Percentiles rank a stretch among this genome's conserved stretches.
These are phyloP conservation scores for Chironomus striatipennis DNA, from an alignment of 1,140 invertebrate genomes.

Conservation along the genomic window DNA sequence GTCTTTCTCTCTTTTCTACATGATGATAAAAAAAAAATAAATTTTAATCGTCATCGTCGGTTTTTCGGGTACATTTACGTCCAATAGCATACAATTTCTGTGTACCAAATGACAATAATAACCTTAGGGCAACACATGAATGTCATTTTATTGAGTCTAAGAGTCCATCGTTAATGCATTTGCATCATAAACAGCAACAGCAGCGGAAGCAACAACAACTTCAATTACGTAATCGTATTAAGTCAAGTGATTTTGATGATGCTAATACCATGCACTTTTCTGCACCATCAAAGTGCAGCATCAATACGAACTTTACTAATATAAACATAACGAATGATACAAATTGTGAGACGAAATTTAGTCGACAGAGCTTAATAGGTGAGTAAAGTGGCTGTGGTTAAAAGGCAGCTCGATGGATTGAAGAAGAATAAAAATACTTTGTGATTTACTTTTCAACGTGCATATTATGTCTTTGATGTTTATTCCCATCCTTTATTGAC, in stretches of 20 bases:
- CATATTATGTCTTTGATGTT: no score
- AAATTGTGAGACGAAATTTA: background rate
- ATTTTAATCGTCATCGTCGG: no score
- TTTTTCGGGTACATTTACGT: no score
- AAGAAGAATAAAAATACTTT: no score
- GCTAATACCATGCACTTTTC: constrained; percentile 2
- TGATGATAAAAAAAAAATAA: no score
- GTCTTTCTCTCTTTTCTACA: no score
- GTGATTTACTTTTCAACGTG: no score
- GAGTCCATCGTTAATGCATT: constrained; percentile 21
- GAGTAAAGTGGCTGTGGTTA: background rate
- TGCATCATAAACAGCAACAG: background rate
- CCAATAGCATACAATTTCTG: background rate
- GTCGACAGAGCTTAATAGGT: constrained; percentile 16
- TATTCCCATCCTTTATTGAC: no score
- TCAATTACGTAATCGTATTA: background rate
- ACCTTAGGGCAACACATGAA: background rate
- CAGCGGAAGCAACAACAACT: background rate
- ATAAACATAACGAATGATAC: background rate
- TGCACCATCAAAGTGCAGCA: background rate
- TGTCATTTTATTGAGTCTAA: background rate
- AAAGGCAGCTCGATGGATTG: no score
- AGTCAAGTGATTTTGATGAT: background rate
- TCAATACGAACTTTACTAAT: constrained; percentile 9
- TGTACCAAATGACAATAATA: background rate